Conservation (phyloP, 2,888 invertebrate species). For the Polymixis lichenea region DNA sequence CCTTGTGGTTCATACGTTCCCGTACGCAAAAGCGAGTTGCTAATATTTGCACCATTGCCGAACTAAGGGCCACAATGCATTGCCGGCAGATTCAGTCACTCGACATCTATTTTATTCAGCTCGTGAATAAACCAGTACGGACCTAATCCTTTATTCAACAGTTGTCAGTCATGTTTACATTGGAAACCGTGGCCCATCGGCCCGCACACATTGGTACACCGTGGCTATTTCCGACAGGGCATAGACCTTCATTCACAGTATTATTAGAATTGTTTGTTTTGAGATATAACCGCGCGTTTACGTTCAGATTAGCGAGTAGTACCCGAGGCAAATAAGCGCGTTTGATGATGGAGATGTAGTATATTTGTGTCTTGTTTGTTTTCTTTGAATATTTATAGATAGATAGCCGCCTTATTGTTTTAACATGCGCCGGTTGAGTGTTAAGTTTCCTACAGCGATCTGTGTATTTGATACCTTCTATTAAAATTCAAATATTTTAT, state of each 20-base stretch:
- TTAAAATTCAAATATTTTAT: too few relatives aligned
- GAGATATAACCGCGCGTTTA: conserved; percentile 33
- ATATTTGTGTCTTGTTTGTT: conserved; percentile 31
- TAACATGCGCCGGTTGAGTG: neutral
- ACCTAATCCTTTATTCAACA: conserved; percentile 51
- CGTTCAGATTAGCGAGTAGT: conserved; percentile 47
- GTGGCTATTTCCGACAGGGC: conserved; percentile 53
- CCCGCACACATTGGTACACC: conserved; percentile 40
- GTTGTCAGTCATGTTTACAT: conserved; percentile 53
- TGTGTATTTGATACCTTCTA: neutral
- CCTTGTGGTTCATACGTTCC: too few relatives aligned
- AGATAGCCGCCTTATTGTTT: conserved; percentile 10
- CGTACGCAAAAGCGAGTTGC: neutral
- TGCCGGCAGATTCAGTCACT: neutral
- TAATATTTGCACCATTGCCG: neutral
- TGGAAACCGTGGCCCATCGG: conserved; percentile 42
- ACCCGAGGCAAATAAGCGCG: conserved; percentile 22
- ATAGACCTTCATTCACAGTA: conserved; percentile 58
- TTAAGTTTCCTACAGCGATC: neutral
- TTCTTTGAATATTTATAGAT: neutral
- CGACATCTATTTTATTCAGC: conserved; percentile 20
- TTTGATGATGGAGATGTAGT: conserved; percentile 40
- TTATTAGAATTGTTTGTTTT: conserved; percentile 58
- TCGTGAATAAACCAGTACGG: conserved; percentile 30
- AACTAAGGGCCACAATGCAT: neutral